Evolutionary conservation across 2,797 vertebrate genomes (phyloP), one percentile per base, ranked within the genome.

Genomic region (Poeciliopsis paucimaculata): DNA sequence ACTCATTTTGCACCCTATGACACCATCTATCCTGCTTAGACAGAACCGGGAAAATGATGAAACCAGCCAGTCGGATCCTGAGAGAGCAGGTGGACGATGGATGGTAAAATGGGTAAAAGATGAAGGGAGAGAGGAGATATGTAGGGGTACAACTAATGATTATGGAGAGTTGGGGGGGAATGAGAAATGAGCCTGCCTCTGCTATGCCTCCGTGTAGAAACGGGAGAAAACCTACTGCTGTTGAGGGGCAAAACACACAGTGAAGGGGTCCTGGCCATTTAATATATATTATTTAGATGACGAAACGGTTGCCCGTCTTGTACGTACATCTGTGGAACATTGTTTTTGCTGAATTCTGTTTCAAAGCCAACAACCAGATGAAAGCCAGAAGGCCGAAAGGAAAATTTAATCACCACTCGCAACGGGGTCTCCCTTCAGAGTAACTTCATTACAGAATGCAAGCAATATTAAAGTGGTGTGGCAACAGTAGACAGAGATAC

Each of bases 391-490:
- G 18, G 57, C 9, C 26, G 4, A 57, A 46, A 70, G 46, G 13
- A 64, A 66, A 73, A 7, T 77, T 34, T 4, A 82, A 79, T 84
- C 34, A 71, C 74, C 0, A 3, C 11, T 18, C 76, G 11, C 15
- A 73, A 77, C 15, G 45, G 31, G 16, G 47, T 45, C 34, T 77
- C 20, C 72, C 79, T 82, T 77, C 10, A 72, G 46, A 84, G 57
- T 86, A 88, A 86, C 28, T 57, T 80, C 55, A 78, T 91, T 89
- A 64, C 20, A 83, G 62, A 39, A 39, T 66, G 34, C 9, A 74
- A 51, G 34, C 7, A 47, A 18, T 84, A 45, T 82, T 43, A 68
- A 77, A 66, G 34, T 64, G 60, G 34, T 66, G 34, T 66, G 34
- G 78, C 53, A 36, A 72, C 66, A 84, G 81, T 28, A 80, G 62